Evolutionary conservation across 2,888 invertebrate species (phyloP).

Genomic region (Eurois occulta): DNA sequence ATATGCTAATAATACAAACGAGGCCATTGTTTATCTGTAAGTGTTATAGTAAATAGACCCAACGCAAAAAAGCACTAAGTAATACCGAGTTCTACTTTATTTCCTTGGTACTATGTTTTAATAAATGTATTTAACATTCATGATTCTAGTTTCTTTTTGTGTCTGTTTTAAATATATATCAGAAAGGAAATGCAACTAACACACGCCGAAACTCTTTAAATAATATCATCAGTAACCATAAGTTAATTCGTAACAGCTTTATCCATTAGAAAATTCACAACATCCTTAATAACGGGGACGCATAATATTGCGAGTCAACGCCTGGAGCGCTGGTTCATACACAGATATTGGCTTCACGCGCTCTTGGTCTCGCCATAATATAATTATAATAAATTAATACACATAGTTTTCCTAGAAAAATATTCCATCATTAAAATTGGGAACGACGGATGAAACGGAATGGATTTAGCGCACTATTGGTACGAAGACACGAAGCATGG

Average conservation of each 20-base stretch:
- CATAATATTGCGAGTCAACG: not conserved
- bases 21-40: too few relatives aligned
- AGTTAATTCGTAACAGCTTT: not conserved
- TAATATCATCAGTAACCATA: not conserved
- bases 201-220: not conserved
- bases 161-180: not conserved
- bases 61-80: too few relatives aligned
- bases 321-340: not conserved
- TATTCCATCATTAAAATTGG: constrained; percentile 57
- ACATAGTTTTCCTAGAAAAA: constrained; percentile 37
- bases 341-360: not conserved
- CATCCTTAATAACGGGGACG: not conserved
- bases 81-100: too few relatives aligned
- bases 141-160: not conserved
- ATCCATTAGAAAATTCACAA: not conserved
- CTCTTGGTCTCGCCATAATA: constrained; percentile 2
- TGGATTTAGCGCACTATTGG: constrained; percentile 49
- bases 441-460: constrained; percentile 42
- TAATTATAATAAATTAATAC: constrained; percentile 35
- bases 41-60: too few relatives aligned
- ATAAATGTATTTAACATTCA: not conserved
- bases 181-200: not conserved
- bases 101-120: too few relatives aligned
- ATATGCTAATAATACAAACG: too few relatives aligned
- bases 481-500: constrained; percentile 60